Conservation (phyloP, 2,888 invertebrate species). For the Drosophila picticornis region DNA sequence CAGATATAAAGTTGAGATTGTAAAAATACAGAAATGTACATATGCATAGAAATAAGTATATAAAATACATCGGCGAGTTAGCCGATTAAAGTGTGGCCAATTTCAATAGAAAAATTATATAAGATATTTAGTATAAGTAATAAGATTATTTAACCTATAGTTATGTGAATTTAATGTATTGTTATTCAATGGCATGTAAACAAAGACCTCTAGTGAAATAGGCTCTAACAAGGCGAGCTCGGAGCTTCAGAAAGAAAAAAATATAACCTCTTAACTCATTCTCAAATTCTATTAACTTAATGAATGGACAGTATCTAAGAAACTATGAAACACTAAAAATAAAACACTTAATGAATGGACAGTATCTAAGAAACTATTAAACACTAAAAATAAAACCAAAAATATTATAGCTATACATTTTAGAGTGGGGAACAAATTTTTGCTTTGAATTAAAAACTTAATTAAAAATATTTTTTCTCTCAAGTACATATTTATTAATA, state of each 20-base stretch:
- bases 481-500: background rate
- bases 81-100: background rate
- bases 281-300: background rate
- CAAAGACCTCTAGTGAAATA: slow-evolving; percentile 17
- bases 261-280: background rate
- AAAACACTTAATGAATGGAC: background rate
- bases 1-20: background rate
- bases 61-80: background rate
- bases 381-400: background rate
- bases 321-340: background rate
- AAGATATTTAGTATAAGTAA: background rate
- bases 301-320: background rate
- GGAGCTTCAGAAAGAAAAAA: background rate
- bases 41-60: slow-evolving; percentile 1
- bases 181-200: slow-evolving; percentile 8
- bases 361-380: background rate
- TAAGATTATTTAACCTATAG: background rate
- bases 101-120: background rate
- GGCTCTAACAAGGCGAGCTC: background rate
- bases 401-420: background rate
- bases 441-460: background rate
- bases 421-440: background rate
- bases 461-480: background rate
- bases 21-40: slow-evolving; percentile 15
- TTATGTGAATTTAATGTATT: background rate